Evolutionary conservation across 2,888 invertebrate species (phyloP), one percentile per base, ranked within the genome.

Genomic region (Pocota personata): DNA sequence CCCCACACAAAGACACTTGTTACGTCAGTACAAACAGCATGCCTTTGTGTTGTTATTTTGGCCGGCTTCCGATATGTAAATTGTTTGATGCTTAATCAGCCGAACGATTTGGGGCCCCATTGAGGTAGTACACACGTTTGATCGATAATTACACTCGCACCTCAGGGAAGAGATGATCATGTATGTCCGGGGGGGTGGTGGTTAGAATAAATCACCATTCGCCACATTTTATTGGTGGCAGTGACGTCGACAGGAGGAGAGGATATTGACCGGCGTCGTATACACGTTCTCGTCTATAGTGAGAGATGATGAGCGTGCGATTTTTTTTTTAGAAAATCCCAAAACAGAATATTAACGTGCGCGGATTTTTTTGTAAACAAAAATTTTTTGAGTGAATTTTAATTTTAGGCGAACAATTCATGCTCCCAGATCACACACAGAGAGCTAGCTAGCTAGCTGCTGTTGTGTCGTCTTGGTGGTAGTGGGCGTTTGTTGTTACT

Each of bases 361-460:
- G 35, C 27, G 30, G 4, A 43, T 14, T 43, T 52, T 66, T 52
- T 43, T 75, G 55, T 69, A 82, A 76, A 82, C 67, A 82, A 62
- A 43, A 52, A 43, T 37, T 16, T 58, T 72, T 64, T 46, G 55
- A 32, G 43, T 57, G n/a, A 69, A 64, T 60, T 82, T 82, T 82
- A 66, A 82, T 66, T 82, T 77, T 82, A 72, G 82, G 58, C 77
- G 77, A 82, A 72, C 82, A 72, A 77, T 71, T 82, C 82, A 82
- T 82, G 71, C 71, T 82, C 77, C 82, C 82, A 77, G 82, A 60
- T 82, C 64, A 55, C 40, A 35, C 7, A 48, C 50, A 12, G n/a
- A 30, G 48, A 35, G 12, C 35, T n/a, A 30, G 4, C 6, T 12
- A 43, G 43, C 12, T 19, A 19, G 19, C 0, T 7, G 55, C n/a